Evolutionary conservation across 2,797 vertebrate species (phyloP).

Genomic region (Calcarius lapponicus): DNA sequence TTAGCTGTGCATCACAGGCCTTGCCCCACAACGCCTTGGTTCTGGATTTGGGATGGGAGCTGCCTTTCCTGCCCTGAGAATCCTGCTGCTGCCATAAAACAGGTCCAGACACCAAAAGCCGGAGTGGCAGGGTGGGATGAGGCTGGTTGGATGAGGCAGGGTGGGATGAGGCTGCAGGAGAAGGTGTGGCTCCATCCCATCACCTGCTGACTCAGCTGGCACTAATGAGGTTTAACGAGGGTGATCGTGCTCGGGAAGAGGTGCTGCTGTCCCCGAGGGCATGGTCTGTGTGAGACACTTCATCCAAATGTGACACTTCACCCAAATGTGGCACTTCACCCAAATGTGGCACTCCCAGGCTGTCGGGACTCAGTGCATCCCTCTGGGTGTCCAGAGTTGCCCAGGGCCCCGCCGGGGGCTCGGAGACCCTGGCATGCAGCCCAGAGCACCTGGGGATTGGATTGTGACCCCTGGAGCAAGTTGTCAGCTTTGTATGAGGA

Average conservation of each 20-base stretch:
- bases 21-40: accelerated
- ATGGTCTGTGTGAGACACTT: accelerated
- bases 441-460: too few relatives aligned
- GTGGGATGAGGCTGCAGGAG: accelerated
- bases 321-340: not conserved
- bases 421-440: accelerated
- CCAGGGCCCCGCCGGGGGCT: accelerated
- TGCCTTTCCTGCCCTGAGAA: accelerated
- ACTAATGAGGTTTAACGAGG: not conserved
- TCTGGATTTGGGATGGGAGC: not conserved
- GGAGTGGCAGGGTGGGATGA: accelerated
- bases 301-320: not conserved
- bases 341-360: accelerated
- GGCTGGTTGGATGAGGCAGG: not conserved
- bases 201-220: not conserved
- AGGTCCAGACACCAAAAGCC: not conserved
- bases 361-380: too few relatives aligned
- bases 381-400: too few relatives aligned
- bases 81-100: not conserved
- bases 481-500: too few relatives aligned
- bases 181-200: not conserved
- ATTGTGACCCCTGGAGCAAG: too few relatives aligned
- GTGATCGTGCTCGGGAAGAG: not conserved
- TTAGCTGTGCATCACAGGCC: not conserved
- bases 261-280: not conserved